These are phyloP conservation scores for Meliscaeva auricollis DNA, from an alignment of 2,888 invertebrate species.

Conservation along the genomic window DNA sequence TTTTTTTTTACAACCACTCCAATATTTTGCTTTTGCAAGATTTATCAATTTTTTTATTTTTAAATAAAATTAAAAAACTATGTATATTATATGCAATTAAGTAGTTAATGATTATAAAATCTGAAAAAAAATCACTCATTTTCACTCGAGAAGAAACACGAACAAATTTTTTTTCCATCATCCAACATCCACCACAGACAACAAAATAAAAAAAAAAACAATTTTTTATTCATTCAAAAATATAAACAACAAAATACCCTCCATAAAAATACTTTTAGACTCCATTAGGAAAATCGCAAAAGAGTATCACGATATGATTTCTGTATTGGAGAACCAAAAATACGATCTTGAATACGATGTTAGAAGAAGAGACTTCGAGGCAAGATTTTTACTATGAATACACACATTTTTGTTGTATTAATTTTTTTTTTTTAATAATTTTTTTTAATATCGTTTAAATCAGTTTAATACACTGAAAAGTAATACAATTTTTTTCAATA, in stretches of 20 bases:
- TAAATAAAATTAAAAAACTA: neutral
- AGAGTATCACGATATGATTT: constrained; percentile 83
- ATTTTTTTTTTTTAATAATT: constrained; percentile 22
- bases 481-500: constrained; percentile 54
- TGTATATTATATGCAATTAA: constrained; percentile 38
- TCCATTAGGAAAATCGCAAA: constrained; percentile 82
- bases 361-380: constrained; percentile 97
- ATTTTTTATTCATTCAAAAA: constrained; percentile 1
- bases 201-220: constrained; percentile 33
- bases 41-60: constrained; percentile 27
- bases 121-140: constrained; percentile 19
- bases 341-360: constrained; percentile 99
- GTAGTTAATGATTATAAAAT: constrained; percentile 30
- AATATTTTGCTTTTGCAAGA: constrained; percentile 57
- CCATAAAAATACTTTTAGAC: constrained; percentile 79
- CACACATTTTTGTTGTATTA: constrained; percentile 68
- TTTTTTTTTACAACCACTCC: constrained; percentile 33
- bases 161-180: constrained; percentile 3
- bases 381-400: constrained; percentile 84
- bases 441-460: constrained; percentile 45
- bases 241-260: constrained; percentile 26
- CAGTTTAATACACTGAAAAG: constrained; percentile 31
- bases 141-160: constrained; percentile 28
- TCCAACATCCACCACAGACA: constrained; percentile 43
- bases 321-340: constrained; percentile 87